A percentile compares a stretch with the other conserved stretches of the same genome.
phyloP scores from a whole-genome alignment of 2,113 vertebrate species.

The Rhipidura dahli region DNA sequence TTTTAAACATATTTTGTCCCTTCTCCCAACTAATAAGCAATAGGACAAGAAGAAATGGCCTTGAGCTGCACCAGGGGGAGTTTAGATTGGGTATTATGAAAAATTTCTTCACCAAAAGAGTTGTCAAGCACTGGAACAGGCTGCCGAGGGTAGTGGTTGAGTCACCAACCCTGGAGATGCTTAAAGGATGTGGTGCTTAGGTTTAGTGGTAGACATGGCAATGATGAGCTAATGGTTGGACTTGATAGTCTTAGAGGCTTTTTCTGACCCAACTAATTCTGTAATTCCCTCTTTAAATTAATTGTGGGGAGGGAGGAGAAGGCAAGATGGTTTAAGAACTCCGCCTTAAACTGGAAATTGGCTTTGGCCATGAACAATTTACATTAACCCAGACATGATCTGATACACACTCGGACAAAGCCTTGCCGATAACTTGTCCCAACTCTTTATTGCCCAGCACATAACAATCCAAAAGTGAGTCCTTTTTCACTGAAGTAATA shows the following conservation, averaged over 20 bases:
- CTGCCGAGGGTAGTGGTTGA: not conserved
- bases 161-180: not conserved
- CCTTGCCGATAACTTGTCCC: not conserved
- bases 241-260: not conserved
- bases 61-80: rapidly evolving
- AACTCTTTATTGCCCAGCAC: not conserved
- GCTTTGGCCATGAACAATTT: not conserved
- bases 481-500: not conserved
- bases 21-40: not conserved
- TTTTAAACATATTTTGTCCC: not conserved
- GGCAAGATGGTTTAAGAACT: not conserved
- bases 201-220: not conserved
- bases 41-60: not conserved
- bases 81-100: not conserved
- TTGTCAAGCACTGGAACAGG: not conserved
- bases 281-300: not conserved
- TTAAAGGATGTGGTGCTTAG: not conserved
- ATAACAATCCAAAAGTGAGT: not conserved
- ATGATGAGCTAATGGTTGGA: not conserved
- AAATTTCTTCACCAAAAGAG: not conserved
- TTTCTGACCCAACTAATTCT: not conserved
- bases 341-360: not conserved
- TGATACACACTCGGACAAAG: not conserved
- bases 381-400: not conserved
- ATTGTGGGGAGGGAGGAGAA: not conserved